Percentiles rank a stretch among this genome's conserved stretches.
Conservation (phyloP, 35 echinoderm and acorn worm genomes). For the Patiria miniata region DNA sequence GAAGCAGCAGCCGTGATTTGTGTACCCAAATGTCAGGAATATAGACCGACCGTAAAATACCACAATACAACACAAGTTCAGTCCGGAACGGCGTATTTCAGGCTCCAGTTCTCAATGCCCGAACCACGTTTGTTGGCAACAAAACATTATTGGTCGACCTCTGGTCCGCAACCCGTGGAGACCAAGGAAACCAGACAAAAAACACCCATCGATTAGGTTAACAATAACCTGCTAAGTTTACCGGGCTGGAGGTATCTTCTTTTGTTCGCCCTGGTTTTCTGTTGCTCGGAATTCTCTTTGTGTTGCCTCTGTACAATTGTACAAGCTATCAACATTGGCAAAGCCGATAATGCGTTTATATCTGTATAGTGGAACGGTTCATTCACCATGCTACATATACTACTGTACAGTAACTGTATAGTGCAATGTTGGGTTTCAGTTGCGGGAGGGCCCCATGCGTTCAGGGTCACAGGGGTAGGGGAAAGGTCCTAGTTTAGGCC, state of each 20-base stretch:
- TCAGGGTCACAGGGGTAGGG: neutral
- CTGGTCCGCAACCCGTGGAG: neutral
- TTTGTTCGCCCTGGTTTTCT: neutral
- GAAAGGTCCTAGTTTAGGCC: neutral
- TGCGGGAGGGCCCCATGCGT: too few species aligned
- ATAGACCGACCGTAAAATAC: too few species aligned
- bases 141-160: constrained; percentile 5
- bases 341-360: neutral
- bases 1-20: too few species aligned
- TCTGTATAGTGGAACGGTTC: neutral
- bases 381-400: too few species aligned
- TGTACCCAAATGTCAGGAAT: too few species aligned
- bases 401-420: too few species aligned
- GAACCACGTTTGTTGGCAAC: constrained; percentile 15
- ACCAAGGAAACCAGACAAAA: constrained; percentile 20
- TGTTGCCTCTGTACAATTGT: neutral
- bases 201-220: neutral
- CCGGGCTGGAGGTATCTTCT: neutral
- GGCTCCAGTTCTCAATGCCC: neutral
- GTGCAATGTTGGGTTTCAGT: too few species aligned
- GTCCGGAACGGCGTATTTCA: neutral
- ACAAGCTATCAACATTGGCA: neutral
- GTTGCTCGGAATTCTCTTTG: neutral
- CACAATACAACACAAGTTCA: too few species aligned
- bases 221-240: neutral